Percentiles rank a stretch among this genome's conserved stretches.
Conservation (phyloP, 2,113 vertebrate species). For the Scatophagus argus region DNA sequence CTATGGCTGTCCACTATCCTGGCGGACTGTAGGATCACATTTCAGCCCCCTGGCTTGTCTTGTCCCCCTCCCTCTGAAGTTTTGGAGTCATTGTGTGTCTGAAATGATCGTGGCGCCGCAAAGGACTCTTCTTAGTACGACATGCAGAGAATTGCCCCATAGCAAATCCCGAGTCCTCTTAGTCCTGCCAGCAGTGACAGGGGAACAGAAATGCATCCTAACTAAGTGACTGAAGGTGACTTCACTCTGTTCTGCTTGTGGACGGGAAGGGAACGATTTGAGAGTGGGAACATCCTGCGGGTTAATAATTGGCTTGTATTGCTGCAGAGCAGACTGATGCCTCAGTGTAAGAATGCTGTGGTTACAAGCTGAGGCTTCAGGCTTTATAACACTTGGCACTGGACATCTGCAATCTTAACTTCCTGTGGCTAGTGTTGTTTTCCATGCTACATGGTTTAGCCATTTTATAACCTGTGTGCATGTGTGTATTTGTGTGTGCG, state of each 20-base stretch:
- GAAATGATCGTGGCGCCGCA: conserved; percentile 10
- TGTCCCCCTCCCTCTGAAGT: not conserved
- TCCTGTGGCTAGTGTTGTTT: conserved; percentile 71
- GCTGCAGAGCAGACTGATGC: conserved; percentile 68
- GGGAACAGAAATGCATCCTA: conserved; percentile 15
- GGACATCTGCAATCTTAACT: conserved; percentile 71
- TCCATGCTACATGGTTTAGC: conserved; percentile 60
- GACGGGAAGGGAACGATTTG: conserved; percentile 49
- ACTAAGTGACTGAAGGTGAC: conserved; percentile 43
- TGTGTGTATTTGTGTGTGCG: conserved; percentile 17
- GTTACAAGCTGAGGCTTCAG: conserved; percentile 68
- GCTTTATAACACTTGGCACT: conserved; percentile 74
- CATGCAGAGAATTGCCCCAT: not conserved
- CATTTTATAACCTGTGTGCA: conserved; percentile 40
- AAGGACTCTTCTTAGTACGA: conserved; percentile 9
- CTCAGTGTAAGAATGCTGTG: conserved; percentile 78
- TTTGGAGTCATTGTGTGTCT: conserved; percentile 43
- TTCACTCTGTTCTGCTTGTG: conserved; percentile 49
- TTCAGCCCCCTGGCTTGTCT: conserved; percentile 47
- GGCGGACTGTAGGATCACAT: conserved; percentile 48
- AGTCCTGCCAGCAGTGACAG: conserved; percentile 23
- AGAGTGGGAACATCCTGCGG: conserved; percentile 74
- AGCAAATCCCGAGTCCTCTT: conserved; percentile 23
- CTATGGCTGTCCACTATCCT: conserved; percentile 42
- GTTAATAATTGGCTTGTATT: conserved; percentile 74